A percentile compares a stretch with the other conserved stretches of the same genome.
These are phyloP conservation scores for Dasysyrphus tricinctus DNA, from an alignment of 2,888 invertebrate genomes.

Conservation along the genomic window DNA sequence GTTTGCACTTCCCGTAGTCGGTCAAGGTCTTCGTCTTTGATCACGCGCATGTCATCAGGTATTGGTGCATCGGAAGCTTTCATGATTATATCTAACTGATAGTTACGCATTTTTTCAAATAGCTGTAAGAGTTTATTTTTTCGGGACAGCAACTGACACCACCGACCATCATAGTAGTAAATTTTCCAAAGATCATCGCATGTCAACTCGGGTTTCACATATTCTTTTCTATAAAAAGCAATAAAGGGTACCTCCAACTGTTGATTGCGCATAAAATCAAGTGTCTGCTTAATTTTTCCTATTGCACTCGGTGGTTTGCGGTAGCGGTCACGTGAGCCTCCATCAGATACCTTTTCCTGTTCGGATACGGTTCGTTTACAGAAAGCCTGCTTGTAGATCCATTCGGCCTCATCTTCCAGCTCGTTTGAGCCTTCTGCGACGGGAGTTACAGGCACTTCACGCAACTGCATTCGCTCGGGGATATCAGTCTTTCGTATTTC, in stretches of 20 bases:
- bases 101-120: slow-evolving; percentile 96
- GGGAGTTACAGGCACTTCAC: slow-evolving; percentile 93
- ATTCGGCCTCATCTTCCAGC: slow-evolving; percentile 96
- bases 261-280: slow-evolving; percentile 98
- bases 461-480: slow-evolving; percentile 96
- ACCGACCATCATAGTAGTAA: slow-evolving; percentile 97
- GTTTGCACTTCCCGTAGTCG: slow-evolving; percentile 90
- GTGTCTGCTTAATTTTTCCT: slow-evolving; percentile 95
- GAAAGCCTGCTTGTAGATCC: slow-evolving; percentile 98
- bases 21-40: slow-evolving; percentile 94
- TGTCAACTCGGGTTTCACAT: slow-evolving; percentile 96
- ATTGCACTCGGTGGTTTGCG: slow-evolving; percentile 89
- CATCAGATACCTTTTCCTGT: slow-evolving; percentile 84
- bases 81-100: slow-evolving; percentile 93
- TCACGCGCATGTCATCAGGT: slow-evolving; percentile 91
- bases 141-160: slow-evolving; percentile 94
- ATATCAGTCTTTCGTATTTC: slow-evolving; percentile 94
- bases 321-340: slow-evolving; percentile 82
- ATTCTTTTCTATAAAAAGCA: slow-evolving; percentile 99
- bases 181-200: slow-evolving; percentile 99
- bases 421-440: slow-evolving; percentile 94
- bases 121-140: slow-evolving; percentile 92
- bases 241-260: slow-evolving; percentile 99
- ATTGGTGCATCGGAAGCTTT: slow-evolving; percentile 92
- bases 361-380: slow-evolving; percentile 91